phyloP scores from a whole-genome alignment of 2,888 invertebrate genomes.

The Apotomis capreana region DNA sequence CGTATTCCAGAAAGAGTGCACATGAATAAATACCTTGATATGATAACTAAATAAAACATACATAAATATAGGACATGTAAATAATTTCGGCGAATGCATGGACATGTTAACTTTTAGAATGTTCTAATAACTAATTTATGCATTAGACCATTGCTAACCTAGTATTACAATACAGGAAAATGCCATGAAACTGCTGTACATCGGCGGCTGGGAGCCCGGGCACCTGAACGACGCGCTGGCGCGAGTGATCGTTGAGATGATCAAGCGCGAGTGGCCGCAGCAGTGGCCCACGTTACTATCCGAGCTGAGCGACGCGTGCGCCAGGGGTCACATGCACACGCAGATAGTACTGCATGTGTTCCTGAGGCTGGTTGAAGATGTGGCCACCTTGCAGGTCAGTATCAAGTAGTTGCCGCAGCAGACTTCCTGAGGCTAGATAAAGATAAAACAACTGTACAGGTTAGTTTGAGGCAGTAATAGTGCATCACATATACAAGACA shows the following conservation, averaged over 20 bases:
- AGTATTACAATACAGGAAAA: slow-evolving; percentile 84
- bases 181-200: slow-evolving; percentile 92
- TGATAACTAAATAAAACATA: background rate
- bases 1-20: background rate
- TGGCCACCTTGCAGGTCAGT: slow-evolving; percentile 91
- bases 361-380: slow-evolving; percentile 95
- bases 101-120: too few species aligned
- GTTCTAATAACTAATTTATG: too few species aligned
- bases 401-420: slow-evolving; percentile 94
- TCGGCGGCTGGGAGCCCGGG: slow-evolving; percentile 88
- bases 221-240: slow-evolving; percentile 94
- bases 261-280: slow-evolving; percentile 98
- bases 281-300: slow-evolving; percentile 95
- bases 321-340: slow-evolving; percentile 93
- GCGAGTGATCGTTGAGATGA: slow-evolving; percentile 97
- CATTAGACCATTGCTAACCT: too few species aligned
- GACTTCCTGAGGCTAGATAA: slow-evolving; percentile 95
- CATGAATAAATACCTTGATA: background rate
- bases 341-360: slow-evolving; percentile 95
- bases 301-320: slow-evolving; percentile 92
- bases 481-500: too few species aligned
- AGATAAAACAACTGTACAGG: slow-evolving; percentile 95
- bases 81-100: too few species aligned
- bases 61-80: too few species aligned
- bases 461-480: slow-evolving; percentile 77